These are phyloP conservation scores for Corythaeola cristata DNA, from an alignment of 2,113 vertebrate genomes.

Conservation along the genomic window DNA sequence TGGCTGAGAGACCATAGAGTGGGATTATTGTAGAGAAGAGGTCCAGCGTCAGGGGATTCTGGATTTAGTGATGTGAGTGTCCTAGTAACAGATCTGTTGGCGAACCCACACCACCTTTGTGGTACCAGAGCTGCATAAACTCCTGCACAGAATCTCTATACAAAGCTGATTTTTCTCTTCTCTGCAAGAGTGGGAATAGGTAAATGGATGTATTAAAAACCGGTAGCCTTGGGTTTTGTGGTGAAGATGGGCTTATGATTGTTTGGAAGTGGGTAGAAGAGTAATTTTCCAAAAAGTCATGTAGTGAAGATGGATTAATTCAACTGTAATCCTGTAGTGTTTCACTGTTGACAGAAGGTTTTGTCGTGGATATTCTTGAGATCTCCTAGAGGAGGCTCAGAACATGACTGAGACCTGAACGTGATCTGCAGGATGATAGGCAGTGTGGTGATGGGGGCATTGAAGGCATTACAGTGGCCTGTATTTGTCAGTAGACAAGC, in stretches of 20 bases:
- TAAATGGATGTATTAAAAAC: not conserved
- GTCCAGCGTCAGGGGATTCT: not conserved
- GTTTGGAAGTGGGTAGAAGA: not conserved
- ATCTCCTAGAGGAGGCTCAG: not conserved
- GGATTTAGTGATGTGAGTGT: not conserved
- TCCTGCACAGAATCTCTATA: not conserved
- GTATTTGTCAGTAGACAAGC: not conserved
- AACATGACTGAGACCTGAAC: not conserved
- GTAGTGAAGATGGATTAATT: not conserved
- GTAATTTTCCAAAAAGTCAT: not conserved
- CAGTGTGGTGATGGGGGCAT: not conserved
- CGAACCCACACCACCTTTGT: accelerated
- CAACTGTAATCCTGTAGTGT: not conserved
- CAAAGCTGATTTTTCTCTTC: not conserved
- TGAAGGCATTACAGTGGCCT: not conserved
- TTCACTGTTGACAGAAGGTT: not conserved
- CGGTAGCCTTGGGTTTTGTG: not conserved
- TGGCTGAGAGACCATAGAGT: not conserved
- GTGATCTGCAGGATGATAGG: not conserved
- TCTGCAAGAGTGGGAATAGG: not conserved
- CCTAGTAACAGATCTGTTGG: not conserved
- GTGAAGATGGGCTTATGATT: not conserved
- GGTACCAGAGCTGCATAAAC: not conserved
- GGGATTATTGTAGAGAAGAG: not conserved
- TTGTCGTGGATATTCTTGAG: not conserved